These are phyloP conservation scores for Microplitis manilae DNA, from an alignment of 2,888 invertebrate genomes.

Conservation along the genomic window DNA sequence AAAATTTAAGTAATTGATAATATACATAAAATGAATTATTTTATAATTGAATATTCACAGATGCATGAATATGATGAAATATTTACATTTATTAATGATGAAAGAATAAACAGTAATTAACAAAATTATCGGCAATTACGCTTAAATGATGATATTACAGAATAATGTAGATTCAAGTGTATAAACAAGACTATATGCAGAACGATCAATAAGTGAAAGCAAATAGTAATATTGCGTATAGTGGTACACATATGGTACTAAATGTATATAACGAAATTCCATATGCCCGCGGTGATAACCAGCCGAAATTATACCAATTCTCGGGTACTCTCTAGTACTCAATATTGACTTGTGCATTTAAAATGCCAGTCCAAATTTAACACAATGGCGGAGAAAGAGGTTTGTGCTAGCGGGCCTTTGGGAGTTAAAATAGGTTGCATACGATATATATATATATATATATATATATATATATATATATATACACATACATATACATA, in stretches of 20 bases:
- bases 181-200: not conserved
- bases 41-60: too few species aligned
- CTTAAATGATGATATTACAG: constrained; percentile 1
- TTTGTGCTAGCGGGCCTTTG: not conserved
- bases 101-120: constrained; percentile 1
- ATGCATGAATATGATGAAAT: too few species aligned
- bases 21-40: too few species aligned
- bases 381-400: not conserved
- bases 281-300: constrained; percentile 1
- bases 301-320: not conserved
- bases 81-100: not conserved
- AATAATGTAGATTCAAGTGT: constrained; percentile 1
- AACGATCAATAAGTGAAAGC: not conserved
- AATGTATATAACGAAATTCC: not conserved
- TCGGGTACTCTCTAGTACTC: not conserved
- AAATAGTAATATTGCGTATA: not conserved
- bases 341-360: not conserved
- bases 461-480: too few species aligned
- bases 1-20: too few species aligned
- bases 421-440: not conserved
- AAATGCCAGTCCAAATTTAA: not conserved
- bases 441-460: not conserved
- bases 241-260: not conserved
- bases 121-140: not conserved
- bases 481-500: not conserved